phyloP scores from a whole-genome alignment of 2,888 invertebrate genomes.

The Nysson spinosus region DNA sequence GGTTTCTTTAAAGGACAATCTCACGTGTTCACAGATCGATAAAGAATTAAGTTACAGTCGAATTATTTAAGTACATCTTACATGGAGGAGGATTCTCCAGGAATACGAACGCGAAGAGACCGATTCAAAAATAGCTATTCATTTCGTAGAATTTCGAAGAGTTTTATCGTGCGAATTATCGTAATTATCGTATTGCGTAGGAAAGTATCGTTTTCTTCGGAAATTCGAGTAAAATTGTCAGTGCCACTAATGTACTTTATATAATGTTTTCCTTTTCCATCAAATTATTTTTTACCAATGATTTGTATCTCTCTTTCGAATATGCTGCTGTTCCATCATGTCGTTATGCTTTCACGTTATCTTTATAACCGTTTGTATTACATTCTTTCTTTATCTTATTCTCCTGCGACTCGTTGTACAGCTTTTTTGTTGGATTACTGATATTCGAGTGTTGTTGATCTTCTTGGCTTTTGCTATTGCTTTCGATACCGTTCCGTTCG shows the following conservation, averaged over 20 bases:
- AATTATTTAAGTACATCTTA: slow-evolving; percentile 44
- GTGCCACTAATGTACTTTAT: slow-evolving; percentile 47
- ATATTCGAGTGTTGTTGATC: slow-evolving; percentile 30
- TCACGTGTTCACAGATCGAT: slow-evolving; percentile 29
- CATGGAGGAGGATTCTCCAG: slow-evolving; percentile 12
- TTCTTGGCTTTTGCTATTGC: slow-evolving; percentile 31
- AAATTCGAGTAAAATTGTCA: slow-evolving; percentile 40
- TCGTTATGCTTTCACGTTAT: slow-evolving; percentile 55
- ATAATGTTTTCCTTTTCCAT: slow-evolving; percentile 26
- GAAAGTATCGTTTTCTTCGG: slow-evolving; percentile 30
- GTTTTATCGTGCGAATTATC: too few relatives aligned
- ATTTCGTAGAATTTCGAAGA: slow-evolving; percentile 24
- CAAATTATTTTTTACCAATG: slow-evolving; percentile 39
- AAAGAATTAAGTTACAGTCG: slow-evolving; percentile 38
- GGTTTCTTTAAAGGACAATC: slow-evolving; percentile 36
- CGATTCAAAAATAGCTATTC: slow-evolving; percentile 53
- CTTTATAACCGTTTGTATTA: slow-evolving; percentile 33
- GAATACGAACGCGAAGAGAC: slow-evolving; percentile 26
- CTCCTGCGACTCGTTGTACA: slow-evolving; percentile 18
- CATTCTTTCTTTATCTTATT: slow-evolving; percentile 4
- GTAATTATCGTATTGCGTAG: slow-evolving; percentile 23
- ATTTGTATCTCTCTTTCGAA: slow-evolving; percentile 27
- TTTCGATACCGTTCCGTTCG: slow-evolving; percentile 38
- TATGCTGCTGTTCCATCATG: too few relatives aligned
- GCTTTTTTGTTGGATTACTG: slow-evolving; percentile 22